Percentiles rank a stretch among this genome's conserved stretches.
Conservation (phyloP, 2,797 vertebrate species). For the Alectoris magna region DNA sequence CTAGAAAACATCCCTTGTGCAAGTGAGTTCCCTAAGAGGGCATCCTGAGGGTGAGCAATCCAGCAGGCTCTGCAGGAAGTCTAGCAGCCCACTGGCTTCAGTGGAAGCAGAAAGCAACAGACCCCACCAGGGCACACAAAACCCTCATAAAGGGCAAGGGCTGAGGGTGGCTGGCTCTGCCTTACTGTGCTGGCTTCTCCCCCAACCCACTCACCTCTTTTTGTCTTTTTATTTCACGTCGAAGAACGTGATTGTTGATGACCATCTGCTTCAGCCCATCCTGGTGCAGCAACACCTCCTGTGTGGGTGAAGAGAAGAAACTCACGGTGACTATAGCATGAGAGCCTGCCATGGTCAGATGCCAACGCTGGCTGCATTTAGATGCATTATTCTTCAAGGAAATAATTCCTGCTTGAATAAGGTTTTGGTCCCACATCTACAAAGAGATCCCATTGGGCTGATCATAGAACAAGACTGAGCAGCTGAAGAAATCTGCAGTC, state of each 20-base stretch:
- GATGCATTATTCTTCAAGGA: not conserved
- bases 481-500: not conserved
- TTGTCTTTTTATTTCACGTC: not conserved
- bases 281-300: conserved; percentile 1
- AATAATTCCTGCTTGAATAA: not conserved
- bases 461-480: not conserved
- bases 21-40: not conserved
- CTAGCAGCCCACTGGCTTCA: not conserved
- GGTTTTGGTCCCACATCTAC: not conserved
- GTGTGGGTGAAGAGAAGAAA: not conserved
- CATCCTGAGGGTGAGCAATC: not conserved
- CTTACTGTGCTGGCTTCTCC: not conserved
- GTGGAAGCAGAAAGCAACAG: accelerated
- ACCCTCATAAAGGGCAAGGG: not conserved
- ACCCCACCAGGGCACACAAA: not conserved
- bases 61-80: not conserved
- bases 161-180: not conserved
- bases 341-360: not conserved
- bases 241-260: not conserved
- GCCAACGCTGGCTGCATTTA: accelerated
- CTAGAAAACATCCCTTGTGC: not conserved
- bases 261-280: conserved; percentile 26
- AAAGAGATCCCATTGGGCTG: no score
- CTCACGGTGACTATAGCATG: accelerated
- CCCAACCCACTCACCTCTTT: conserved; percentile 17